Evolutionary conservation across 2,113 vertebrate species (phyloP), one percentile per base, ranked within the genome.

Genomic region (Thalassarche chlororhynchos): DNA sequence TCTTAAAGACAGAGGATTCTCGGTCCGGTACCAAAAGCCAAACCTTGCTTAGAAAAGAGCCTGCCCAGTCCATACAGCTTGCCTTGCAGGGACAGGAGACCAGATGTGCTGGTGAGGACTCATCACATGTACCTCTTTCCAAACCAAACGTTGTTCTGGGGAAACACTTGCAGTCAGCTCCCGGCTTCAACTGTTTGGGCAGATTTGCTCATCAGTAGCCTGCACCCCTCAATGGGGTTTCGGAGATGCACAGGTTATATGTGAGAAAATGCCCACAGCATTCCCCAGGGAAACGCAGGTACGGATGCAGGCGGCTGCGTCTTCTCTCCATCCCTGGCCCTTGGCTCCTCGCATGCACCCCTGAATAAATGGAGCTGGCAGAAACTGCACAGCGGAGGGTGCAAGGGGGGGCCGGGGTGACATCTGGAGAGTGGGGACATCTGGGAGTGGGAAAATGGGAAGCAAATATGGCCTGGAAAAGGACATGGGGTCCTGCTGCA

Each of bases 51-150:
- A 20, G 14, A 38, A 85, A 81, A 65, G 36, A 82, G 34, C 28
- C 52, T 29, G 32, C 42, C 14, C 2, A 0, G 38, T 11, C 36
- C 51, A 44, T 4, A 65, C 3, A 0, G 10, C 26, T 62, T 68
- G 60, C 29, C 77, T 69, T 64, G 32, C 12, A 31, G 31, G 8
- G 44, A 47, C 8, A 36, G 26, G 26, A 57, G 14, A 66, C 14
- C 17, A 62, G 23, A 54, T n/a, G 12, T 11, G 52, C 38, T 42
- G 14, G 44, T 70, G 25, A 87, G 69, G 57, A 76, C 47, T 61
- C 17, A 34, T 1, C 2, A 0, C 74, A 51, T 0, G 0, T 5
- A 57, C 2, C 49, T 79, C 57, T 40, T 75, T 46, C 51, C 57
- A 79, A 66, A 84, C 20, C 36, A 69, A 44, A n/a, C 3, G 0